These are phyloP conservation scores for Antechinus flavipes DNA, from an alignment of 2,113 vertebrate species.

Conservation along the genomic window DNA sequence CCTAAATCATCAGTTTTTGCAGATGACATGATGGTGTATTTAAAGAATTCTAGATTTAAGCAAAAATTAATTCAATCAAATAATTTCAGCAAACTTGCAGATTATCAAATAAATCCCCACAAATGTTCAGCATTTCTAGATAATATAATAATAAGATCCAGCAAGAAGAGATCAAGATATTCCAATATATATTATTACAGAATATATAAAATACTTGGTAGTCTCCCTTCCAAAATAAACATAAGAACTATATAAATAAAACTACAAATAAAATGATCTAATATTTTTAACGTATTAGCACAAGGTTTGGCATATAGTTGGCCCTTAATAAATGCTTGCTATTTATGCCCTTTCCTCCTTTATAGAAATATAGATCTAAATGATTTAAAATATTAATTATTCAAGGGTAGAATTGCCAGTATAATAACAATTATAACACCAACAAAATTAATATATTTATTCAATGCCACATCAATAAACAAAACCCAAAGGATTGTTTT, in stretches of 20 bases:
- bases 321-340: too few species aligned
- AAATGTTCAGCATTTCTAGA: background rate
- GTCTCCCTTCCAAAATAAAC: background rate
- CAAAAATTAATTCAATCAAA: background rate
- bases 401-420: too few species aligned
- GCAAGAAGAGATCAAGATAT: background rate
- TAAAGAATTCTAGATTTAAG: background rate
- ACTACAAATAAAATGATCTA: background rate
- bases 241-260: background rate
- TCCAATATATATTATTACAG: background rate
- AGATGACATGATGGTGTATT: background rate
- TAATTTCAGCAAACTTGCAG: background rate
- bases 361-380: too few species aligned
- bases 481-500: too few species aligned
- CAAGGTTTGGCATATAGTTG: too few species aligned
- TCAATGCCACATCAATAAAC: too few species aligned
- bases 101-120: background rate
- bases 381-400: too few species aligned
- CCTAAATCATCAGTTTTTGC: background rate
- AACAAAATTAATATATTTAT: too few species aligned
- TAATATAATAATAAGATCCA: background rate
- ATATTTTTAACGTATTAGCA: too few species aligned
- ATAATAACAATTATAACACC: too few species aligned
- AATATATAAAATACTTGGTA: background rate
- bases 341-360: too few species aligned